Evolutionary conservation across 2,888 invertebrate species (phyloP).

Genomic region (Thereva nobilitata): DNA sequence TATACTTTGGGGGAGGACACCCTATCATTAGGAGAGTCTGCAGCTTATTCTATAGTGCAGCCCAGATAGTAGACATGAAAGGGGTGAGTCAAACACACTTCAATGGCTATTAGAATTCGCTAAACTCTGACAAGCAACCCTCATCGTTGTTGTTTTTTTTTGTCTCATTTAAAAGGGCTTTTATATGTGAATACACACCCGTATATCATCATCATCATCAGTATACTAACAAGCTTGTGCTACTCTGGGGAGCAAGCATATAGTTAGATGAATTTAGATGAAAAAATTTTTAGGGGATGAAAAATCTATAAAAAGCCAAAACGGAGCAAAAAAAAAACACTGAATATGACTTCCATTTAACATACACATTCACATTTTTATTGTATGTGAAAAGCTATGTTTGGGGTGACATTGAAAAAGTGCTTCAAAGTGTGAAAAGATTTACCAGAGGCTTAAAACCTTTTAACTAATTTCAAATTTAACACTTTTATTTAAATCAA

Average conservation of each 20-base stretch:
- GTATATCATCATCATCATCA: conserved; percentile 2
- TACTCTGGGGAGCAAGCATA: conserved; percentile 22
- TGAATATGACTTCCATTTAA: conserved; percentile 12
- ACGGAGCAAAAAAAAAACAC: conserved; percentile 3
- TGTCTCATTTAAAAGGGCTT: conserved; percentile 30
- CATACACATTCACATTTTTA: conserved; percentile 16
- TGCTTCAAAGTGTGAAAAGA: conserved; percentile 13
- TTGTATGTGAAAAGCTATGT: neutral
- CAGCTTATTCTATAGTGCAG: conserved; percentile 28
- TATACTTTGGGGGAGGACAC: conserved; percentile 24
- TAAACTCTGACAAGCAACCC: neutral
- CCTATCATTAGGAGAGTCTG: conserved; percentile 13
- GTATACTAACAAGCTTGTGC: conserved; percentile 6
- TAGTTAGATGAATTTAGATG: conserved; percentile 42
- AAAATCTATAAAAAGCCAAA: conserved; percentile 27
- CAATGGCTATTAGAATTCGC: conserved; percentile 16
- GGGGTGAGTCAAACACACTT: conserved; percentile 21
- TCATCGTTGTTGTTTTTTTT: conserved; percentile 13
- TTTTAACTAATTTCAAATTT: neutral
- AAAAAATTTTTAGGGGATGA: conserved; percentile 36
- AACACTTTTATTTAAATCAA: too few relatives aligned
- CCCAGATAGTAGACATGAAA: conserved; percentile 16
- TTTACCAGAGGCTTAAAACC: conserved; percentile 25
- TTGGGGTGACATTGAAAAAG: conserved; percentile 32
- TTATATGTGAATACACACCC: conserved; percentile 15